Percentiles rank a stretch among this genome's conserved stretches.
phyloP scores from a whole-genome alignment of 2,113 vertebrate species.

The Leiothrix lutea region DNA sequence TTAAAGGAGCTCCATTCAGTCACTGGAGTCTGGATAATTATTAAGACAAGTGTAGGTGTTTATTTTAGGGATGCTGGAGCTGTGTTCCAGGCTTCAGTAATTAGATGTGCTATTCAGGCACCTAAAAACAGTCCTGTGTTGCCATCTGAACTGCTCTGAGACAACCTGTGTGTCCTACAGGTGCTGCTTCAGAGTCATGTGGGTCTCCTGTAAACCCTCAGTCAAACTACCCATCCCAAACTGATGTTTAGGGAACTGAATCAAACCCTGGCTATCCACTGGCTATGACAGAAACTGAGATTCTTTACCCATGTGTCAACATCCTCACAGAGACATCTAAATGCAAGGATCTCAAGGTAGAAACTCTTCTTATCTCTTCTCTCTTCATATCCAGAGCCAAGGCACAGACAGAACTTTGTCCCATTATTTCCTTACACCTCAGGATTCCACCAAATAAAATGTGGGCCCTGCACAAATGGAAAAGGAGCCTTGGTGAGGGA shows the following conservation, averaged over 20 bases:
- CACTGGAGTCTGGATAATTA: background rate
- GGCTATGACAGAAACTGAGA: background rate
- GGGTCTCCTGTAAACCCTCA: background rate
- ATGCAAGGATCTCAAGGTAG: fast-evolving
- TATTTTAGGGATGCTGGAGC: background rate
- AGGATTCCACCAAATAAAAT: background rate
- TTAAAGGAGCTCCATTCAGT: background rate
- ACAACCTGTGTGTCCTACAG: background rate
- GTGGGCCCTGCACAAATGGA: background rate
- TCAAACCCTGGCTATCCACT: background rate
- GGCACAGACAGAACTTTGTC: background rate
- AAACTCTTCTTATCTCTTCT: background rate
- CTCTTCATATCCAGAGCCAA: background rate
- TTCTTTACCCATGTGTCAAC: background rate
- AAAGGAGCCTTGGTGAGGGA: background rate
- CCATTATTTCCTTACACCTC: fast-evolving
- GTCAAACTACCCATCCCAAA: background rate
- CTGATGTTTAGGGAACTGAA: background rate
- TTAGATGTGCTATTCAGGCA: background rate
- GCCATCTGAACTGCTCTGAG: background rate
- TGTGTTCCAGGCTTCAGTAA: background rate
- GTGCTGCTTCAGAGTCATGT: background rate
- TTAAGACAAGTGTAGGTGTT: background rate
- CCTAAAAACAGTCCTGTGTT: background rate
- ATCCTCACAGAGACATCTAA: background rate